Evolutionary conservation across 2,797 vertebrate genomes (phyloP), one percentile per base, ranked within the genome.

Genomic region (Chelonia mydas): DNA sequence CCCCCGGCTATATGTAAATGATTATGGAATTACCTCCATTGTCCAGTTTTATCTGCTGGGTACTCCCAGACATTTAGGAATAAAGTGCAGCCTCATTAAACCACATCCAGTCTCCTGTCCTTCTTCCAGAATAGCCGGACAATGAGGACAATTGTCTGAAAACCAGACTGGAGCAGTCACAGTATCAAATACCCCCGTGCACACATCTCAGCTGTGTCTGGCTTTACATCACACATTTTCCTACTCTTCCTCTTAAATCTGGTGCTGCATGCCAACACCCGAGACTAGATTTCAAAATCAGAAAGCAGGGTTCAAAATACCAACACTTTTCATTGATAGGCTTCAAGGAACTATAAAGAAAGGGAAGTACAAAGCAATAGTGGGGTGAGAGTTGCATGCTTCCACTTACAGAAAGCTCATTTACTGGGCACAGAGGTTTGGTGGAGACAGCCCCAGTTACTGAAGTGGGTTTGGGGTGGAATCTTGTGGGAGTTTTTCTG

Each of bases 101-200:
- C 65, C 37, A 31, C 59, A 41, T 72, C 9, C n/a, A 72, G n/a
- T 41, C n/a, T 41, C n/a, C 65, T 25, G 65, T 41, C 65, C 65
- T 68, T 19, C 65, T 68, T n/a, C n/a, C n/a, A 72, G 65, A 10
- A 23, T 9, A 72, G 65, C n/a, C 3, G 10, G 65, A 72, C 19
- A 65, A n/a, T n/a, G 57, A 88, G 84, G 94, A 50, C 91, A 86
- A 83, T 68, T 91, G 84, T 80, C 92, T 83, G 19, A 78, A 95
- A 90, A 91, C 11, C 13, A 78, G 86, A 61, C 47, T 81, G 57
- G 81, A 28, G 51, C 13, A 84, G 33, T 45, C 31, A 57, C 83
- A 83, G 74, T 85, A 87, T 2, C 16, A 59, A 92, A 47, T 25
- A 80, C 54, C n/a, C 23, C 53, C 53, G 25, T 21, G n/a, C 17